These are phyloP conservation scores for Trimorus sp. DNA, from an alignment of 2,888 invertebrate genomes.

Conservation along the genomic window DNA sequence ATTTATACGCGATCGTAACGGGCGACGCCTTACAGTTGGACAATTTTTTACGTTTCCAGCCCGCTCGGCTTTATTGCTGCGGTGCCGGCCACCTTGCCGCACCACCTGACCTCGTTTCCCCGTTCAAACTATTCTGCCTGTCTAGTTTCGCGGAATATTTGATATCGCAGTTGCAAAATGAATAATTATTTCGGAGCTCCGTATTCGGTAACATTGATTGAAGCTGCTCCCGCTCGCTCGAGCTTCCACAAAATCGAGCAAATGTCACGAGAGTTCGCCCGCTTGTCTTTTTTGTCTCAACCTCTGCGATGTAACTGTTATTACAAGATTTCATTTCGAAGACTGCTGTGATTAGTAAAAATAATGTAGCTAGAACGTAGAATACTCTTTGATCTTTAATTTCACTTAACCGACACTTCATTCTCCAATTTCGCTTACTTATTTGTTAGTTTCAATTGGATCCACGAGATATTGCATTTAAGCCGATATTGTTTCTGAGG, in stretches of 20 bases:
- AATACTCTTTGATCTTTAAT: constrained; percentile 24
- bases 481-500: neutral
- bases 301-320: neutral
- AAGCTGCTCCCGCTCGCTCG: too few species aligned
- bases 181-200: too few species aligned
- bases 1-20: constrained; percentile 24
- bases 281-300: neutral
- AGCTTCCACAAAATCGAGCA: neutral
- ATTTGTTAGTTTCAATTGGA: constrained; percentile 19
- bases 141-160: neutral
- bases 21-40: constrained; percentile 27
- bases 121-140: neutral
- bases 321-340: constrained; percentile 19
- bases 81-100: constrained; percentile 21
- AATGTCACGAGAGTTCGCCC: neutral
- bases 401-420: constrained; percentile 11
- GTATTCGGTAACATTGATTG: neutral
- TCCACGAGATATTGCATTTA: constrained; percentile 6
- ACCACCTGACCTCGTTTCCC: constrained; percentile 33
- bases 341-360: neutral
- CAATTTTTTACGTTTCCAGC: constrained; percentile 43
- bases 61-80: constrained; percentile 32
- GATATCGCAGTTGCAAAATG: neutral
- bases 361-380: constrained; percentile 4
- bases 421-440: constrained; percentile 22